Conservation (phyloP, 1,140 invertebrate species). For the Cherax destructor region DNA sequence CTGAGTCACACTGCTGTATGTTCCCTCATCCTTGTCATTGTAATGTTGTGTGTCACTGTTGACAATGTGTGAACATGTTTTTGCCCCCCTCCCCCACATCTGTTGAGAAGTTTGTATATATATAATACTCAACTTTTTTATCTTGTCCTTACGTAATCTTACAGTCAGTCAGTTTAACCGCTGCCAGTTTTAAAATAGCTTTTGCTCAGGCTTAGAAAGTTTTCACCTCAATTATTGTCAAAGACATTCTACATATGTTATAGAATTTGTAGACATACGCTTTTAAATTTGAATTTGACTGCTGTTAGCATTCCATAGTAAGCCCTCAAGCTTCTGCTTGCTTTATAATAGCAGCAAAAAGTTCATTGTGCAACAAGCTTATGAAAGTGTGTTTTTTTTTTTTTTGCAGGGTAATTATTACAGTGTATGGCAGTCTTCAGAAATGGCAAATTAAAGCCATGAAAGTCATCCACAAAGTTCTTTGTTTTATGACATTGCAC, state of each 20-base stretch:
- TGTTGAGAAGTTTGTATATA: slow-evolving; percentile 57
- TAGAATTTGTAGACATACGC: slow-evolving; percentile 46
- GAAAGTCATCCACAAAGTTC: slow-evolving; percentile 22
- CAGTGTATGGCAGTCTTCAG: slow-evolving; percentile 18
- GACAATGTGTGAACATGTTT: slow-evolving; percentile 51
- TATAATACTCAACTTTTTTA: slow-evolving; percentile 43
- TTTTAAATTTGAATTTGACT: slow-evolving; percentile 49
- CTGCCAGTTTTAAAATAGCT: slow-evolving; percentile 56
- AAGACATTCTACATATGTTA: slow-evolving; percentile 52
- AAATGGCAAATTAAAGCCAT: neutral
- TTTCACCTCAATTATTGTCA: slow-evolving; percentile 53
- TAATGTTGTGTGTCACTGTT: slow-evolving; percentile 64
- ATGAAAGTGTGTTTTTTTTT: slow-evolving; percentile 33
- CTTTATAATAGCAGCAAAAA: slow-evolving; percentile 38
- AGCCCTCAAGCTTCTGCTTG: slow-evolving; percentile 49
- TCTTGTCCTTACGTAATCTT: slow-evolving; percentile 48
- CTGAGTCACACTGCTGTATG: slow-evolving; percentile 38
- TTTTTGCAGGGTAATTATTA: slow-evolving; percentile 33
- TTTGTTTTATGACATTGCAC: slow-evolving; percentile 54
- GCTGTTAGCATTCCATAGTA: slow-evolving; percentile 63
- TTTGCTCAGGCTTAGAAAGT: slow-evolving; percentile 58
- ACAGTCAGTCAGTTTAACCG: slow-evolving; percentile 48
- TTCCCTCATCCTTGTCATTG: slow-evolving; percentile 46
- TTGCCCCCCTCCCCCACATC: slow-evolving; percentile 23
- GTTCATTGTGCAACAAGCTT: slow-evolving; percentile 49